These are phyloP conservation scores for Zaprionus inermis DNA, from an alignment of 1,140 invertebrate genomes.

Conservation along the genomic window DNA sequence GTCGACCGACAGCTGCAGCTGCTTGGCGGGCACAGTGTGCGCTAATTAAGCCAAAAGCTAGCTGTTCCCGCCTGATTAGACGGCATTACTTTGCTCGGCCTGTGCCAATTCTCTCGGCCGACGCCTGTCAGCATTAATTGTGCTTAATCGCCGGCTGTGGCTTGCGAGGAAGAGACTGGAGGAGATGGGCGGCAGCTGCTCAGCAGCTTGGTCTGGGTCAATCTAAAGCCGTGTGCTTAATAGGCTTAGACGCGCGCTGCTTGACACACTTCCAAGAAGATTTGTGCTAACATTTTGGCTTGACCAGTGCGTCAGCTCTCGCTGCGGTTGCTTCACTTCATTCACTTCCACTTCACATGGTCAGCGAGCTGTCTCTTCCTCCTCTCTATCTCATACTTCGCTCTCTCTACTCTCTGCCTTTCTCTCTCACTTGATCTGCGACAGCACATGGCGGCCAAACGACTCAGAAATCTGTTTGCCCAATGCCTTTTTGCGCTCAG, in stretches of 20 bases:
- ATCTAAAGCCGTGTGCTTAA: conserved; percentile 69
- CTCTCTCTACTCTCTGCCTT: neutral
- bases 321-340: conserved; percentile 37
- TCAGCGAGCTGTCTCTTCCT: neutral
- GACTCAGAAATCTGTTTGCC: conserved; percentile 49
- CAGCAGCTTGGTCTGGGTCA: conserved; percentile 43
- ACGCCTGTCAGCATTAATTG: conserved; percentile 71
- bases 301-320: neutral
- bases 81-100: conserved; percentile 36
- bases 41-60: conserved; percentile 55
- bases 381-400: neutral
- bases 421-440: conserved; percentile 7
- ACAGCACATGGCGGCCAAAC: conserved; percentile 61
- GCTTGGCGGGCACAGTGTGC: conserved; percentile 30
- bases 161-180: neutral
- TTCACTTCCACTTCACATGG: conserved; percentile 52
- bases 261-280: conserved; percentile 47
- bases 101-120: conserved; percentile 57
- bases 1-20: conserved; percentile 8
- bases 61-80: conserved; percentile 20
- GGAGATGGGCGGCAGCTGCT: conserved; percentile 25
- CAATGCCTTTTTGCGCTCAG: conserved; percentile 66
- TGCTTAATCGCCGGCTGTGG: conserved; percentile 50
- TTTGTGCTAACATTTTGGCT: conserved; percentile 47
- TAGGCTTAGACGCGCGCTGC: conserved; percentile 30